Conservation (phyloP, 2,888 invertebrate species). For the Junonia oenone region DNA sequence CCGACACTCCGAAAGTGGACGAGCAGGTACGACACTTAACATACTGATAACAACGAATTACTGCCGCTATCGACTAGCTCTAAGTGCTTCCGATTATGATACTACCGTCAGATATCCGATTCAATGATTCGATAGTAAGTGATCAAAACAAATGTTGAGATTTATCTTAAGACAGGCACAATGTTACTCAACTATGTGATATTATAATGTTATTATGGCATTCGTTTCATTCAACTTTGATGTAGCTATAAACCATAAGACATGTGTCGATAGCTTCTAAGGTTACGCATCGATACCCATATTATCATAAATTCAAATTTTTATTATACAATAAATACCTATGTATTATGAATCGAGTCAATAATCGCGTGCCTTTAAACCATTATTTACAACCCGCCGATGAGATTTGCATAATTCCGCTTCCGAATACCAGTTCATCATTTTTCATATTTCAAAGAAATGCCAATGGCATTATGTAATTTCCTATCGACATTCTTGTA, state of each 20-base stretch:
- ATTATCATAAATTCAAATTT: not conserved
- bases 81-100: conserved; percentile 9
- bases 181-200: too few relatives aligned
- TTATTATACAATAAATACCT: not conserved
- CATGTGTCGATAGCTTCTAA: not conserved
- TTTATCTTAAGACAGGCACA: too few relatives aligned
- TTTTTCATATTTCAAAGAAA: conserved; percentile 27
- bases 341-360: not conserved
- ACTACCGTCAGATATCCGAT: not conserved
- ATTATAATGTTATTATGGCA: not conserved
- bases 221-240: not conserved
- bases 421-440: conserved; percentile 27
- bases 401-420: conserved; percentile 36
- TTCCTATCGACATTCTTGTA: conserved; percentile 40
- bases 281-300: not conserved
- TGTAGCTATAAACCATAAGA: not conserved
- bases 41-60: conserved; percentile 71
- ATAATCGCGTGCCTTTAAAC: conserved; percentile 6
- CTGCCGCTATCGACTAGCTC: conserved; percentile 36
- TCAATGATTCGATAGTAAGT: conserved; percentile 5
- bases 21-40: conserved; percentile 77
- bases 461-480: conserved; percentile 41
- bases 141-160: too few relatives aligned
- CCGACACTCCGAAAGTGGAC: conserved; percentile 75
- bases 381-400: conserved; percentile 8